A percentile compares a stretch with the other conserved stretches of the same genome.
Evolutionary conservation across 2,888 invertebrate genomes (phyloP).

Genomic region (Junonia oenone): DNA sequence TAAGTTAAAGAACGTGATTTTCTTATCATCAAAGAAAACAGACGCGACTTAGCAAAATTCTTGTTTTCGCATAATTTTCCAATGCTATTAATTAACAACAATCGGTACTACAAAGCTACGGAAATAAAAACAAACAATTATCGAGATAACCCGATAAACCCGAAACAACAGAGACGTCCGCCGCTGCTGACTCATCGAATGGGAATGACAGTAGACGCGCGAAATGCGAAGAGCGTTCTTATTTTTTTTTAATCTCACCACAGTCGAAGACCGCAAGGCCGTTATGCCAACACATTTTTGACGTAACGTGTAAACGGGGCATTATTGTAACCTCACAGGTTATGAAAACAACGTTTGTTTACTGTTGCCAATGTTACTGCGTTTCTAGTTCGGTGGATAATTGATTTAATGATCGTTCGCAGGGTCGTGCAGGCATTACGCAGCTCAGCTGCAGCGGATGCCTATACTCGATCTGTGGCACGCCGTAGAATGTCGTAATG

Average conservation of each 20-base stretch:
- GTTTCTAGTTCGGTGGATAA: conserved; percentile 43
- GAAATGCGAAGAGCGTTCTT: conserved; percentile 38
- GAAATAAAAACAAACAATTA: conserved; percentile 57
- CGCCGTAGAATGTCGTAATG: conserved; percentile 25
- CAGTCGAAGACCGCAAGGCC: conserved; percentile 44
- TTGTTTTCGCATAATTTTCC: conserved; percentile 6
- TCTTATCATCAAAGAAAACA: conserved; percentile 1
- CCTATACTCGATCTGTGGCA: conserved; percentile 24
- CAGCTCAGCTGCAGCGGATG: conserved; percentile 13
- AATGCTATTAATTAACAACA: conserved; percentile 5
- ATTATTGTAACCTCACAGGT: conserved; percentile 41
- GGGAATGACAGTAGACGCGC: conserved; percentile 46
- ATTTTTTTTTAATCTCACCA: conserved; percentile 8
- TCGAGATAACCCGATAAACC: conserved; percentile 39
- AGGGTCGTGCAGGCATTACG: conserved; percentile 30
- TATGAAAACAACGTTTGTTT: conserved; percentile 36
- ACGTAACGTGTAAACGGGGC: conserved; percentile 43
- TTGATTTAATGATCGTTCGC: conserved; percentile 45
- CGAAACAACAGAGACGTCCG: conserved; percentile 41
- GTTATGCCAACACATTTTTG: conserved; percentile 40
- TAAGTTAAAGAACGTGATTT: background rate
- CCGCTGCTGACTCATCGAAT: conserved; percentile 48
- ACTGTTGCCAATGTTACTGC: conserved; percentile 39
- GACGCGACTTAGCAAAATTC: conserved; percentile 1
- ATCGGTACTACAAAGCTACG: conserved; percentile 39